phyloP scores from a whole-genome alignment of 2,113 vertebrate genomes.

The Cricetomys ansorgei region DNA sequence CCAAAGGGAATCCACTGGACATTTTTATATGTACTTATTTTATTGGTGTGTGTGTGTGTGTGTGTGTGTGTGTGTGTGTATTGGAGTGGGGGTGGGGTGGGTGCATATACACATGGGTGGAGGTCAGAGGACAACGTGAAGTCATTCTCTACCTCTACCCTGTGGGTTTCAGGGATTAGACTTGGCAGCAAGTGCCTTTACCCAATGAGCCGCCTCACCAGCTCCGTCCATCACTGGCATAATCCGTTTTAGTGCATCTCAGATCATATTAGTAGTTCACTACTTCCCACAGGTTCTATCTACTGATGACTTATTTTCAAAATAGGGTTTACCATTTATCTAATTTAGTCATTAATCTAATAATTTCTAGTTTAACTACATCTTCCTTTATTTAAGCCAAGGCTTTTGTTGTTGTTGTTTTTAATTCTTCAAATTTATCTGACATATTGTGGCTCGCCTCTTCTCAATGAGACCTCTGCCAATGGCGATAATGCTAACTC shows the following conservation, averaged over 20 bases:
- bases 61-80: too few species aligned
- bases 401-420: too few species aligned
- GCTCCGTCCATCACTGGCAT: not conserved
- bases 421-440: not conserved
- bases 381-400: not conserved
- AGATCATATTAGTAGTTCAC: not conserved
- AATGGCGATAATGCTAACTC: not conserved
- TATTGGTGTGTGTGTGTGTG: too few species aligned
- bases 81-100: too few species aligned
- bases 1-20: not conserved
- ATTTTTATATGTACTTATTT: not conserved
- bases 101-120: not conserved
- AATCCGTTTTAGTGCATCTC: not conserved
- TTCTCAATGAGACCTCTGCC: not conserved
- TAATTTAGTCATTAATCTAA: conserved; percentile 7
- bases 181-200: not conserved
- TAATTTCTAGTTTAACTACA: conserved; percentile 7
- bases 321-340: not conserved
- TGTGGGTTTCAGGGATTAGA: not conserved
- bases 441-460: not conserved
- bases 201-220: not conserved
- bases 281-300: not conserved
- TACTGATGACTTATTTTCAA: not conserved
- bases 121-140: not conserved
- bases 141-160: not conserved